These are phyloP conservation scores for Mythimna impura DNA, from an alignment of 2,888 invertebrate genomes.

Conservation along the genomic window DNA sequence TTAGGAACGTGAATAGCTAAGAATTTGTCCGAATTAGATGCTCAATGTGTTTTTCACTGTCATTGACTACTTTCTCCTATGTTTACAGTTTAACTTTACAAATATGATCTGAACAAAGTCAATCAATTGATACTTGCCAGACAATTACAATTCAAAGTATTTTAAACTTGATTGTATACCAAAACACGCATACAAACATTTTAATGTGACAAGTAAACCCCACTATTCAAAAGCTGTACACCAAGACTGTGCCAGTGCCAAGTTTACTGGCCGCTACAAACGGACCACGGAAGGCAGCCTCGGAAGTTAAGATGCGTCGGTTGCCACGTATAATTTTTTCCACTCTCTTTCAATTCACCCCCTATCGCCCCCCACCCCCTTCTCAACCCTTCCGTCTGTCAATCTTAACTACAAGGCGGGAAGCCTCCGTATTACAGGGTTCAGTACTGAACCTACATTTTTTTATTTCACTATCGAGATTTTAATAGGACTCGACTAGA, in stretches of 20 bases:
- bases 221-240: background rate
- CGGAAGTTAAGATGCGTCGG: conserved; percentile 90
- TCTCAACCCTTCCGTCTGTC: conserved; percentile 89
- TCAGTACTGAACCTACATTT: conserved; percentile 84
- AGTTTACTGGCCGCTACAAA: conserved; percentile 68
- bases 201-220: background rate
- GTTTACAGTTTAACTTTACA: background rate
- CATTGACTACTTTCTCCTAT: background rate
- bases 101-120: too few relatives aligned
- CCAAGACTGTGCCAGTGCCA: conserved; percentile 33
- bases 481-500: conserved; percentile 83
- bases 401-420: conserved; percentile 89
- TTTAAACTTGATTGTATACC: background rate
- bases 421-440: conserved; percentile 78
- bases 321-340: conserved; percentile 89
- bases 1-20: too few relatives aligned
- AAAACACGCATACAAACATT: too few relatives aligned
- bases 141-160: background rate
- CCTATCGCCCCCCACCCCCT: conserved; percentile 75
- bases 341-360: conserved; percentile 87
- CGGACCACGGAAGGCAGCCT: conserved; percentile 79
- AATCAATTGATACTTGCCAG: background rate
- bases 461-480: conserved; percentile 77
- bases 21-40: background rate
- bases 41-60: background rate